These are phyloP conservation scores for Heliocidaris erythrogramma DNA, from an alignment of 35 echinoderm and acorn worm genomes.

Conservation along the genomic window DNA sequence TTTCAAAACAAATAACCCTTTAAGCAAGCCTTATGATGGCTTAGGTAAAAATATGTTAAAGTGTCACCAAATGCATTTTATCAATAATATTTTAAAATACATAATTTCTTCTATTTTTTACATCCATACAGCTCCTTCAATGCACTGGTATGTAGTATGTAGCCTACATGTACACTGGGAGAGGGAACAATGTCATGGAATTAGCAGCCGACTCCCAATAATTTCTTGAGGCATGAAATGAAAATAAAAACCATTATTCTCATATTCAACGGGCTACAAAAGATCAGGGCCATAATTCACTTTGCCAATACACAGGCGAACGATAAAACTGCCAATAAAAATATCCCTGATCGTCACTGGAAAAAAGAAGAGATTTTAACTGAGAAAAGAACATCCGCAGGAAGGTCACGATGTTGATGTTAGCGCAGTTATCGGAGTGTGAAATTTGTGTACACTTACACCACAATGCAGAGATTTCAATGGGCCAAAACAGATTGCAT, in stretches of 20 bases:
- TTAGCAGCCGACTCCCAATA: conserved; percentile 1
- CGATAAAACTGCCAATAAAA: conserved; percentile 45
- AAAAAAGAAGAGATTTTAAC: not conserved
- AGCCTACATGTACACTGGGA: not conserved
- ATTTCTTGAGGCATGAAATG: conserved; percentile 17
- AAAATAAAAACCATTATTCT: conserved; percentile 14
- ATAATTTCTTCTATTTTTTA: not conserved
- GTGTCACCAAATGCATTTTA: not conserved
- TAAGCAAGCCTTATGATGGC: not conserved
- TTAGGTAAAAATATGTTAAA: not conserved
- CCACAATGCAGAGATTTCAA: conserved; percentile 37
- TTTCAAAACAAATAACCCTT: not conserved
- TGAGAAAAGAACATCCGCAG: conserved; percentile 15
- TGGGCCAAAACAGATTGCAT: conserved; percentile 46
- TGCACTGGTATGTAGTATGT: not conserved
- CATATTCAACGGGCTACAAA: not conserved
- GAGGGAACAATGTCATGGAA: not conserved
- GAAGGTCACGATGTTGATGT: conserved; percentile 53
- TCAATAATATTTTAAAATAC: not conserved
- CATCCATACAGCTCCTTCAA: not conserved
- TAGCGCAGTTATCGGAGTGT: conserved; percentile 39
- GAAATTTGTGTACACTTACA: conserved; percentile 54
- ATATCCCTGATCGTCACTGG: not conserved
- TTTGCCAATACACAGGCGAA: conserved; percentile 13
- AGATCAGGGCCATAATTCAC: conserved; percentile 15